A percentile compares a stretch with the other conserved stretches of the same genome.
phyloP scores from a whole-genome alignment of 2,797 vertebrate species.

The Hoplostethus atlanticus region DNA sequence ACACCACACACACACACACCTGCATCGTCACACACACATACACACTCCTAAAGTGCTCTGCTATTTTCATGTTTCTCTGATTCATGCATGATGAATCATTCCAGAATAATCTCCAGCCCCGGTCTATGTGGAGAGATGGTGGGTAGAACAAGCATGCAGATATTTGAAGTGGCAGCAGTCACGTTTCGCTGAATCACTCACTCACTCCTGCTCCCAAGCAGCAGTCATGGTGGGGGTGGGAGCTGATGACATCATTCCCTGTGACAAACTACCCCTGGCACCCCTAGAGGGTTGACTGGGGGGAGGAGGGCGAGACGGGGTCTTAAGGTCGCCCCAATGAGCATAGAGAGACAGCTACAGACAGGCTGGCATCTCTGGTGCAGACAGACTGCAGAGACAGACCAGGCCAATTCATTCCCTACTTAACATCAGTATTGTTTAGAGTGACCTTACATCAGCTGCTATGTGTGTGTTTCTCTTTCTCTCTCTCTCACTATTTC shows the following conservation, averaged over 20 bases:
- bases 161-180: constrained; percentile 65
- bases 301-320: constrained; percentile 14
- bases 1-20: neutral
- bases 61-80: constrained; percentile 15
- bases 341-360: constrained; percentile 22
- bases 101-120: constrained; percentile 23
- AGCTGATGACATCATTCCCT: constrained; percentile 46
- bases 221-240: constrained; percentile 27
- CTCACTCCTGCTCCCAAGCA: constrained; percentile 36
- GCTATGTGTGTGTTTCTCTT: neutral
- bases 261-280: constrained; percentile 43
- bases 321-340: constrained; percentile 29
- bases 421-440: neutral
- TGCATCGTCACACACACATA: neutral
- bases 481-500: neutral
- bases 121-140: constrained; percentile 34
- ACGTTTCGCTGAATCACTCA: constrained; percentile 79
- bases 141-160: constrained; percentile 30
- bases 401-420: constrained; percentile 3
- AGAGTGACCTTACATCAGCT: constrained; percentile 43
- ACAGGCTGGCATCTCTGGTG: constrained; percentile 30
- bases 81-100: constrained; percentile 22
- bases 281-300: constrained; percentile 28
- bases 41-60: neutral
- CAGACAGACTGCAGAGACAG: constrained; percentile 23